Evolutionary conservation across 53 echinoderm and acorn worm species (phyloP).

Genomic region (Hippasteria phrygiana): DNA sequence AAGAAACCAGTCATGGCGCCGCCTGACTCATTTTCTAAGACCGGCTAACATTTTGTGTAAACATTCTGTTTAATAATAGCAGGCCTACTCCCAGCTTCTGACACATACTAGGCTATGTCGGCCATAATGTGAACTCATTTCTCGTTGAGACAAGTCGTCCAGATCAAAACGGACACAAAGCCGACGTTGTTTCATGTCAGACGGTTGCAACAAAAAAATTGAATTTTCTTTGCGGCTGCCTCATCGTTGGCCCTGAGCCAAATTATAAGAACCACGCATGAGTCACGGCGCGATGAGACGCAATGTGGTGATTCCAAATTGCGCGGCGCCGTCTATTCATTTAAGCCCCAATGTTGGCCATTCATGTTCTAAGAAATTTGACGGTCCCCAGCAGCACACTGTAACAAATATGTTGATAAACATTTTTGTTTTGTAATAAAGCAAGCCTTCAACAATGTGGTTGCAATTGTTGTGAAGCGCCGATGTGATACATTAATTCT

Average conservation of each 20-base stretch:
- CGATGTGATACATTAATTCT: not conserved
- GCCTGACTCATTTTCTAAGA: too few relatives aligned
- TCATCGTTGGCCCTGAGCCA: constrained; percentile 35
- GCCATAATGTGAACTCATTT: not conserved
- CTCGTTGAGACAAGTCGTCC: not conserved
- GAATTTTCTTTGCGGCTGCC: constrained; percentile 12
- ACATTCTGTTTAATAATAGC: too few relatives aligned
- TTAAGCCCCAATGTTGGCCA: constrained; percentile 26
- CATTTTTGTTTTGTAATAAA: not conserved
- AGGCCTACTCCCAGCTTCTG: too few relatives aligned
- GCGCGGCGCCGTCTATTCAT: constrained; percentile 34
- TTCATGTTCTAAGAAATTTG: not conserved
- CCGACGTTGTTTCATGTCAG: constrained; percentile 1
- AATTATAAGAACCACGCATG: constrained; percentile 32
- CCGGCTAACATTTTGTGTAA: too few relatives aligned
- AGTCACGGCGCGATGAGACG: not conserved
- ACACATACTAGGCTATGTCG: not conserved
- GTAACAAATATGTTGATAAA: constrained; percentile 37
- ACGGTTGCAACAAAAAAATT: not conserved
- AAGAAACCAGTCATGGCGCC: too few relatives aligned
- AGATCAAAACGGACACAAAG: not conserved
- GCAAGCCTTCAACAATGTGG: not conserved
- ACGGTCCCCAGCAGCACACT: not conserved
- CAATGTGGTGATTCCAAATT: constrained; percentile 11
- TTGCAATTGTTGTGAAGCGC: not conserved